These are phyloP conservation scores for Callipepla squamata DNA, from an alignment of 2,113 vertebrate genomes.

Conservation along the genomic window DNA sequence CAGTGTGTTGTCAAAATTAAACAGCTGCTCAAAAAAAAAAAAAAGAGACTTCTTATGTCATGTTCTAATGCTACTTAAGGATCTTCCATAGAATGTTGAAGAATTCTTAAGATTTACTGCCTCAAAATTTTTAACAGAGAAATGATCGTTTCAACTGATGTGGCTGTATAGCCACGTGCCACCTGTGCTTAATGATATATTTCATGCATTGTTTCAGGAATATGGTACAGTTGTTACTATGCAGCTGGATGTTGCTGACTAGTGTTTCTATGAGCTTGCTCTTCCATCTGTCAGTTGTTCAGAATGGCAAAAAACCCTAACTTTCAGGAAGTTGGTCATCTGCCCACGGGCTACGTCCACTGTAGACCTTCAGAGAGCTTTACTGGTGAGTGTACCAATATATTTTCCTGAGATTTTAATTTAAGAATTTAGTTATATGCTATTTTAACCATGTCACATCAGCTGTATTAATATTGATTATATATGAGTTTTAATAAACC, in stretches of 20 bases:
- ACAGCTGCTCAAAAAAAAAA: not conserved
- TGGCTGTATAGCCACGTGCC: fast-evolving
- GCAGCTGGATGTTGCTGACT: conserved; percentile 40
- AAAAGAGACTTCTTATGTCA: not conserved
- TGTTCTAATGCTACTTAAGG: not conserved
- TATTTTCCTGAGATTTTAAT: not conserved
- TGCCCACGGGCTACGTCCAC: conserved; percentile 6
- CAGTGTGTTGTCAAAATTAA: not conserved
- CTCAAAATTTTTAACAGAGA: not conserved
- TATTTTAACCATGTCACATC: not conserved
- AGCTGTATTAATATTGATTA: not conserved
- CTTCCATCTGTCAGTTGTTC: not conserved
- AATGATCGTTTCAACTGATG: fast-evolving
- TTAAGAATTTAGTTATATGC: not conserved
- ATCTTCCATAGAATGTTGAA: fast-evolving
- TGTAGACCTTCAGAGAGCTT: conserved; percentile 49
- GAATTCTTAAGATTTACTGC: not conserved
- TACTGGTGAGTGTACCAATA: not conserved
- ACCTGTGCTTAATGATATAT: not conserved
- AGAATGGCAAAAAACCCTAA: conserved; percentile 68
- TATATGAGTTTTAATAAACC: not conserved
- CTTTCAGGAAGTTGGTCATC: conserved; percentile 52
- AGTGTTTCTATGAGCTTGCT: not conserved
- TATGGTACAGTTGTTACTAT: conserved; percentile 41
- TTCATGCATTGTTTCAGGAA: conserved; percentile 23